A percentile compares a stretch with the other conserved stretches of the same genome.
Conservation (phyloP, 2,888 invertebrate species). For the Meiosimyza decipiens region DNA sequence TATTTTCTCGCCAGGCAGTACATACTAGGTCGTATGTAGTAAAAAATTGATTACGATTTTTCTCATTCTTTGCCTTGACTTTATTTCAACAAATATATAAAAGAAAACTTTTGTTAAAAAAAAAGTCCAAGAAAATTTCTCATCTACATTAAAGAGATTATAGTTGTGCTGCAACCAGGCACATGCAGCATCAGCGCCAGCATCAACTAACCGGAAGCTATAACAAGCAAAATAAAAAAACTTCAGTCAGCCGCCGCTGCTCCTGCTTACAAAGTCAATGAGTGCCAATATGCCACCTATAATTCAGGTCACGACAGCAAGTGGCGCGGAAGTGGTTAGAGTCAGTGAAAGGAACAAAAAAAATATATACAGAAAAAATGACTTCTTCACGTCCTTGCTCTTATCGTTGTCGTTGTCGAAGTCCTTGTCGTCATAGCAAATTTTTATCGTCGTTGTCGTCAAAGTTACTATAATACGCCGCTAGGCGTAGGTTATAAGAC, state of each 20-base stretch:
- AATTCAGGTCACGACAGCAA: conserved; percentile 56
- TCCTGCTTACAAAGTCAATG: conserved; percentile 56
- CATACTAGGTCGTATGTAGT: neutral
- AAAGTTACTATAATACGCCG: conserved; percentile 10
- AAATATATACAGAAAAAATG: too few species aligned
- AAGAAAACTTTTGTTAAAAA: neutral
- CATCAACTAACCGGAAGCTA: conserved; percentile 24
- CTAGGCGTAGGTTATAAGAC: conserved; percentile 5
- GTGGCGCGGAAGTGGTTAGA: conserved; percentile 17
- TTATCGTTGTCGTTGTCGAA: neutral
- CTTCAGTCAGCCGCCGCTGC: conserved; percentile 24
- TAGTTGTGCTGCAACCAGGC: conserved; percentile 2
- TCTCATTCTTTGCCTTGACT: conserved; percentile 8
- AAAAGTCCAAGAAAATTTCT: conserved; percentile 17
- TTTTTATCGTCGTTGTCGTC: neutral
- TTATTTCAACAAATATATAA: too few species aligned
- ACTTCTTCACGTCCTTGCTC: too few species aligned
- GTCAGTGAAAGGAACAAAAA: too few species aligned
- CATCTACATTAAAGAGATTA: conserved; percentile 29
- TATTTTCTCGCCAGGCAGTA: too few species aligned
- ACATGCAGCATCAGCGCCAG: too few species aligned
- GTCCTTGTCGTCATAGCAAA: neutral
- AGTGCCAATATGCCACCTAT: conserved; percentile 63
- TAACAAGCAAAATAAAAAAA: neutral
- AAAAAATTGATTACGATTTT: conserved; percentile 38